Conservation (phyloP, 2,888 invertebrate genomes). For the Agrenia bidenticulata region DNA sequence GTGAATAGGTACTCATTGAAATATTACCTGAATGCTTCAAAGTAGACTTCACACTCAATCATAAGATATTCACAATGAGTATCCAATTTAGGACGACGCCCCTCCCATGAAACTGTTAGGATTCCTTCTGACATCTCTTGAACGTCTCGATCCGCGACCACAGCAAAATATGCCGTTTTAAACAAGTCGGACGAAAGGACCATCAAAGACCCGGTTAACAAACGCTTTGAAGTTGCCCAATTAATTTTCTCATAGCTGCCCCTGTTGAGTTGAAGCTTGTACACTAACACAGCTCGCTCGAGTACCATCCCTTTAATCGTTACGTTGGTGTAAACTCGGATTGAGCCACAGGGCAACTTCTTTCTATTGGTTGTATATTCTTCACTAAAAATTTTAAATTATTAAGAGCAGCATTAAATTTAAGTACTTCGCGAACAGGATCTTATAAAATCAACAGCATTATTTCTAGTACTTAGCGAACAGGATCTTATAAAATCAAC, state of each 20-base stretch:
- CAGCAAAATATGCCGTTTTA: slow-evolving; percentile 68
- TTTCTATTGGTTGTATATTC: slow-evolving; percentile 35
- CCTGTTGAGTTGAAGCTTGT: slow-evolving; percentile 53
- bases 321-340: slow-evolving; percentile 48
- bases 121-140: slow-evolving; percentile 63
- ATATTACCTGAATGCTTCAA: slow-evolving; percentile 76
- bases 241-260: slow-evolving; percentile 55
- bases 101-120: slow-evolving; percentile 55
- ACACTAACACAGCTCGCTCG: slow-evolving; percentile 31
- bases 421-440: not conserved
- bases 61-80: slow-evolving; percentile 61
- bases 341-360: slow-evolving; percentile 41
- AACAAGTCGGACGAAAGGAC: slow-evolving; percentile 72
- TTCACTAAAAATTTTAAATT: slow-evolving; percentile 13
- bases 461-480: too few relatives aligned
- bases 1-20: not conserved
- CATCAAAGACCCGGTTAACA: slow-evolving; percentile 72
- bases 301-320: slow-evolving; percentile 31
- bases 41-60: slow-evolving; percentile 76
- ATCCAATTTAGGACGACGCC: slow-evolving; percentile 33
- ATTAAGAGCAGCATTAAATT: not conserved
- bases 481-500: not conserved
- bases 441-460: not conserved
- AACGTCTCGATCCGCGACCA: slow-evolving; percentile 64
- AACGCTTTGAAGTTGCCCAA: slow-evolving; percentile 62